These are phyloP conservation scores for Mastigias papua DNA, from an alignment of 30 jellyfish, hydroid and myxozoan genomes.

Conservation along the genomic window DNA sequence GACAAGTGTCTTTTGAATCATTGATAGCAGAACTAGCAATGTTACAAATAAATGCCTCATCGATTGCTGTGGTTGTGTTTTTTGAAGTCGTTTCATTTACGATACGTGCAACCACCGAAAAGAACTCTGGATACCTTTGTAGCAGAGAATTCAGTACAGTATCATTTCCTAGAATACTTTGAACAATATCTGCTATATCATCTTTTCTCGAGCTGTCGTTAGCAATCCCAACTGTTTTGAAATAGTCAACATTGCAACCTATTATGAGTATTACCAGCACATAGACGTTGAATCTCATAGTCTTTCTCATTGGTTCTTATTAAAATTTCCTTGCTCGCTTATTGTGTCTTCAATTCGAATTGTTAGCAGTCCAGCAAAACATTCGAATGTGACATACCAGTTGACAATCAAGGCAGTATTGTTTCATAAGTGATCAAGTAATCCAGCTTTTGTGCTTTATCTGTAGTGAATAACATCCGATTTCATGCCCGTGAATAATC, in stretches of 20 bases:
- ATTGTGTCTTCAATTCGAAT: too few species aligned
- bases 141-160: not conserved
- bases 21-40: not conserved
- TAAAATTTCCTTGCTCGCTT: too few species aligned
- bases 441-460: too few species aligned
- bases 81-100: slow-evolving; percentile 5
- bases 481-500: too few species aligned
- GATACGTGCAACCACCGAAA: not conserved
- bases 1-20: not conserved
- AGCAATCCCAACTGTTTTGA: not conserved
- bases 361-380: too few species aligned
- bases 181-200: not conserved
- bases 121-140: slow-evolving; percentile 6
- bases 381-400: too few species aligned
- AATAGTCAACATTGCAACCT: not conserved
- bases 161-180: not conserved
- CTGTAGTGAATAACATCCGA: too few species aligned
- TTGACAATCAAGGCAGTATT: too few species aligned
- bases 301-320: not conserved
- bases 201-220: not conserved
- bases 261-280: not conserved
- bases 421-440: too few species aligned
- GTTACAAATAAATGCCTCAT: not conserved
- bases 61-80: not conserved
- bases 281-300: not conserved